Evolutionary conservation across 2,888 invertebrate genomes (phyloP).

Genomic region (Aplocera efformata): DNA sequence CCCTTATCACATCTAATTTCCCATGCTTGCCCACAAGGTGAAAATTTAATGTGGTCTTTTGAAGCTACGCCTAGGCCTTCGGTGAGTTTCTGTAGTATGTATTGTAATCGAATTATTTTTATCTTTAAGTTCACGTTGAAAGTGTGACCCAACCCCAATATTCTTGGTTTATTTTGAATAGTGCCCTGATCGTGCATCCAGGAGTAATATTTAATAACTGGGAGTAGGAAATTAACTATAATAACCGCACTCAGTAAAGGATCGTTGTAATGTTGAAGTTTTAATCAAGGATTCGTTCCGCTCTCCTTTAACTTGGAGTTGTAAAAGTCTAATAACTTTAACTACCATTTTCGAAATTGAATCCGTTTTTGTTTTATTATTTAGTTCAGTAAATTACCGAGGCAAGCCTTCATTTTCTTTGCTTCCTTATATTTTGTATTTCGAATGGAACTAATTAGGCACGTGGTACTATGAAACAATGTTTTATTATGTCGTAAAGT

Average conservation of each 20-base stretch:
- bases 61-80: too few relatives aligned
- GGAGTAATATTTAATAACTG: conserved; percentile 47
- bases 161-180: conserved; percentile 59
- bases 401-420: conserved; percentile 13
- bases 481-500: conserved; percentile 21
- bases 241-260: conserved; percentile 44
- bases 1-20: too few relatives aligned
- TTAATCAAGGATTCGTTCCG: conserved; percentile 68
- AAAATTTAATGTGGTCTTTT: too few relatives aligned
- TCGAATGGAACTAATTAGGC: conserved; percentile 9
- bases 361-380: conserved; percentile 11
- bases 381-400: conserved; percentile 13
- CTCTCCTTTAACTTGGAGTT: conserved; percentile 41
- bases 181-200: conserved; percentile 41
- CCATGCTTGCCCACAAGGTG: too few relatives aligned
- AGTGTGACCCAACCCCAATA: conserved; percentile 27
- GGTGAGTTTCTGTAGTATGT: too few relatives aligned
- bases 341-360: conserved; percentile 21
- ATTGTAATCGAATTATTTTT: too few relatives aligned
- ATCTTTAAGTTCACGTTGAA: too few relatives aligned
- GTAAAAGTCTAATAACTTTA: conserved; percentile 38
- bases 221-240: conserved; percentile 42
- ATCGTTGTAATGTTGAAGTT: conserved; percentile 48
- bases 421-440: conserved; percentile 1
- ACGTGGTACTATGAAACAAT: conserved; percentile 8